A percentile compares a stretch with the other conserved stretches of the same genome.
phyloP scores from a whole-genome alignment of 1,140 invertebrate genomes.

The Zaprionus africanus region DNA sequence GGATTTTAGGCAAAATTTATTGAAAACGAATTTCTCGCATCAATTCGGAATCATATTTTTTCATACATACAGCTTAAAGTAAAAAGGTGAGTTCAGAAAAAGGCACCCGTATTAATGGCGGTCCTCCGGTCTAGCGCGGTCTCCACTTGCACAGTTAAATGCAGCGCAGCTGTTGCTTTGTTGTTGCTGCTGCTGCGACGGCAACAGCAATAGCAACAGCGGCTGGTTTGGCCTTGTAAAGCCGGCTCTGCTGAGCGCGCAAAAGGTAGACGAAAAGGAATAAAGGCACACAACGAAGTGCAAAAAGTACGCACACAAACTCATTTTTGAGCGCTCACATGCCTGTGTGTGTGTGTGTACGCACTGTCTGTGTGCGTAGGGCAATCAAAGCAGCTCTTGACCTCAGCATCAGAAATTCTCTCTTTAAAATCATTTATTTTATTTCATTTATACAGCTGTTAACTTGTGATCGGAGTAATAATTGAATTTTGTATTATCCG shows the following conservation, averaged over 20 bases:
- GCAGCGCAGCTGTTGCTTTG: conserved; percentile 66
- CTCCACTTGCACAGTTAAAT: conserved; percentile 15
- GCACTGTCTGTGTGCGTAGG: neutral
- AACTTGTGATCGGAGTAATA: conserved; percentile 50
- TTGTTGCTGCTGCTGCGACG: conserved; percentile 32
- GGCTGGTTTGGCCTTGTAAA: conserved; percentile 44
- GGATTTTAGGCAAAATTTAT: conserved; percentile 18
- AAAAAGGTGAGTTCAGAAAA: conserved; percentile 32
- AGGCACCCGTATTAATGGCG: conserved; percentile 11
- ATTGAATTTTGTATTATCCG: conserved; percentile 13
- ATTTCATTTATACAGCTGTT: conserved; percentile 35
- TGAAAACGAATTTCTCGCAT: conserved; percentile 2
- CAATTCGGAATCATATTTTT: conserved; percentile 13
- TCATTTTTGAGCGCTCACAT: neutral
- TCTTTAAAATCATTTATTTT: neutral
- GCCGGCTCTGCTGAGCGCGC: conserved; percentile 20
- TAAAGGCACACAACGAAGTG: conserved; percentile 31
- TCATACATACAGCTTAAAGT: conserved; percentile 11
- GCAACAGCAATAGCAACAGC: neutral
- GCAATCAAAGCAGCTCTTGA: conserved; percentile 52
- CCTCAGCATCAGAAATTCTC: neutral
- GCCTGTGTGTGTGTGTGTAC: neutral
- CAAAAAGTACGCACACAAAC: conserved; percentile 25
- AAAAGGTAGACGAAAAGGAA: conserved; percentile 41
- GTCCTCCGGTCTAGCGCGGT: neutral